phyloP scores from a whole-genome alignment of 2,797 vertebrate species.

The Melanotaenia maccullochi region DNA sequence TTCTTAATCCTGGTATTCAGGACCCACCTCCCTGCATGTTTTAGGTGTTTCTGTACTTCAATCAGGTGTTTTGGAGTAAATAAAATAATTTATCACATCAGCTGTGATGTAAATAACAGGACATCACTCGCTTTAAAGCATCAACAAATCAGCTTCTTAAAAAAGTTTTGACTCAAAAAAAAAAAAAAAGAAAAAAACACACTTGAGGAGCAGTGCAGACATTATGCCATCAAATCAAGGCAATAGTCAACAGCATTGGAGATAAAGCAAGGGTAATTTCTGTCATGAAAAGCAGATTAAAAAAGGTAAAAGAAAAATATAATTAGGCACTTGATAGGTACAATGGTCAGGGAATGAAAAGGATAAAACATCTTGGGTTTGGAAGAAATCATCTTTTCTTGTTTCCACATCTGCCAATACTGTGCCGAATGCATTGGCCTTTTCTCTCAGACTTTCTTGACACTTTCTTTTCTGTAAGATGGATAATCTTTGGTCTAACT shows the following conservation, averaged over 20 bases:
- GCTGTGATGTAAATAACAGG: background rate
- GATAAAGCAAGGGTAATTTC: constrained; percentile 45
- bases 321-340: constrained; percentile 64
- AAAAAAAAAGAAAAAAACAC: background rate
- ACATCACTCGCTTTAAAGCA: constrained; percentile 50
- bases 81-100: background rate
- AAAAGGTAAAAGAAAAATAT: constrained; percentile 66
- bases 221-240: constrained; percentile 48
- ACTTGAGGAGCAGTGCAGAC: constrained; percentile 51
- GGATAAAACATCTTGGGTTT: background rate
- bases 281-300: constrained; percentile 68
- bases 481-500: constrained; percentile 74
- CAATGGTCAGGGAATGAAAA: constrained; percentile 42
- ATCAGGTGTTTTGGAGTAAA: background rate
- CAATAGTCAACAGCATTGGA: constrained; percentile 59
- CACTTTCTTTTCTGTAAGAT: constrained; percentile 42
- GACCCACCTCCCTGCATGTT: too few species aligned
- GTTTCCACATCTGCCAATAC: constrained; percentile 70
- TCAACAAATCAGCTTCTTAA: constrained; percentile 46
- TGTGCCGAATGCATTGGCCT: constrained; percentile 56
- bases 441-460: constrained; percentile 15
- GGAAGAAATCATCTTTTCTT: constrained; percentile 18
- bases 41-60: too few species aligned
- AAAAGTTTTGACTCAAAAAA: background rate
- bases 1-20: too few species aligned